phyloP scores from a whole-genome alignment of 2,888 invertebrate species.

The Nysson spinosus region DNA sequence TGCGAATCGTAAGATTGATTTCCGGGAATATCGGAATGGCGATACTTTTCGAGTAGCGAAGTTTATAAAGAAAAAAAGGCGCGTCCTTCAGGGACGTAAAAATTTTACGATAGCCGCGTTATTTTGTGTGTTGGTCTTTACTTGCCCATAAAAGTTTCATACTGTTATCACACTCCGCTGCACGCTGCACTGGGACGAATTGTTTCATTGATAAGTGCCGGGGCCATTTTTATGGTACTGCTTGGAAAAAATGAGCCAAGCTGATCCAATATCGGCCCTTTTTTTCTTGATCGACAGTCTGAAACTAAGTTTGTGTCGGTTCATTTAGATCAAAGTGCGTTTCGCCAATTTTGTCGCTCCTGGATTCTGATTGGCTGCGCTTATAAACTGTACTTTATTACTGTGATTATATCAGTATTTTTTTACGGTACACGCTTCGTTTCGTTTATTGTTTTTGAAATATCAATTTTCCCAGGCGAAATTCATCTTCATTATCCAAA shows the following conservation, averaged over 20 bases:
- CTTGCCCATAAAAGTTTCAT: slow-evolving; percentile 60
- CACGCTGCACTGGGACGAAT: slow-evolving; percentile 49
- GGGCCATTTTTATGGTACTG: slow-evolving; percentile 45
- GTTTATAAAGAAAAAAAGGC: slow-evolving; percentile 35
- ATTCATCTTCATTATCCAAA: no score
- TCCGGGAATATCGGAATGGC: slow-evolving; percentile 27
- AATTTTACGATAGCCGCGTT: slow-evolving; percentile 57
- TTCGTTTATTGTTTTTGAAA: no score
- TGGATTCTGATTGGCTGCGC: no score
- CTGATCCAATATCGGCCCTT: background rate
- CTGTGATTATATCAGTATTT: no score
- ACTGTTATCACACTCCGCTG: slow-evolving; percentile 56
- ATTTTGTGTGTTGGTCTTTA: slow-evolving; percentile 58
- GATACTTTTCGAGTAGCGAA: slow-evolving; percentile 21
- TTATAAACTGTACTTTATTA: no score
- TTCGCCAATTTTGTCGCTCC: no score
- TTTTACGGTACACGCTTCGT: no score
- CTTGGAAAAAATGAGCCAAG: background rate
- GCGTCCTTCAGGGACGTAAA: slow-evolving; percentile 40
- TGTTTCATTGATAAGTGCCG: slow-evolving; percentile 53
- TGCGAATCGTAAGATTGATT: slow-evolving; percentile 29
- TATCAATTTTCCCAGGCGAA: no score
- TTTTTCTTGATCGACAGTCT: background rate
- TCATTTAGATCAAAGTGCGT: no score
- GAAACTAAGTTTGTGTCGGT: background rate